phyloP scores from a whole-genome alignment of 2,113 vertebrate genomes.

The Vidua macroura region DNA sequence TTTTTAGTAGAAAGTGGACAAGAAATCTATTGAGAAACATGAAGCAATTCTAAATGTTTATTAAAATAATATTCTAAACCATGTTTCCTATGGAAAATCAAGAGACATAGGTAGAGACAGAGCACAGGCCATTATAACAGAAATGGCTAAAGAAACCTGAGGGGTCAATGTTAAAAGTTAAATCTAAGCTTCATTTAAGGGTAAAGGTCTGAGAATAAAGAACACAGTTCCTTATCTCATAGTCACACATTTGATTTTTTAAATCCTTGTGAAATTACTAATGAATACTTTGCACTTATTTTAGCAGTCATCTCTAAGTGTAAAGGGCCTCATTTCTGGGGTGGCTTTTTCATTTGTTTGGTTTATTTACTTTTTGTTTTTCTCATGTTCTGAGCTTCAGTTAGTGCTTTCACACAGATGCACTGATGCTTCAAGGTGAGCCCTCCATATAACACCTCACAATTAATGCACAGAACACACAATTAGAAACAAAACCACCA shows the following conservation, averaged over 20 bases:
- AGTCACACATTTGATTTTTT: neutral
- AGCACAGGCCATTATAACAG: neutral
- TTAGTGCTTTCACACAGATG: neutral
- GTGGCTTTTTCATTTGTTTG: fast-evolving
- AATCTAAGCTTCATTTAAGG: neutral
- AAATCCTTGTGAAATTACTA: neutral
- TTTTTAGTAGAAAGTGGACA: neutral
- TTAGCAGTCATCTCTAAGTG: neutral
- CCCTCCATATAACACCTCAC: neutral
- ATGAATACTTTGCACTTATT: neutral
- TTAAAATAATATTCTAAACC: neutral
- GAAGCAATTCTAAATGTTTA: neutral
- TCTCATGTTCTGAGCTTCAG: neutral
- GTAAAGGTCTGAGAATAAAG: neutral
- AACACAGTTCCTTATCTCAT: neutral
- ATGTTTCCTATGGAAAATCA: neutral
- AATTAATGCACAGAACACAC: neutral
- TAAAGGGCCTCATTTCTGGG: neutral
- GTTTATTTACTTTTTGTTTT: neutral
- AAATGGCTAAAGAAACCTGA: neutral
- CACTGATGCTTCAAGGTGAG: neutral
- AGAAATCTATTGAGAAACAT: constrained; percentile 10
- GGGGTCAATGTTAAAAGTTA: neutral
- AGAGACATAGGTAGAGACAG: neutral
- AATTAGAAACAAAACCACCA: neutral